Percentiles rank a stretch among this genome's conserved stretches.
Evolutionary conservation across 2,888 invertebrate species (phyloP).

Genomic region (Tetanocera ferruginea): DNA sequence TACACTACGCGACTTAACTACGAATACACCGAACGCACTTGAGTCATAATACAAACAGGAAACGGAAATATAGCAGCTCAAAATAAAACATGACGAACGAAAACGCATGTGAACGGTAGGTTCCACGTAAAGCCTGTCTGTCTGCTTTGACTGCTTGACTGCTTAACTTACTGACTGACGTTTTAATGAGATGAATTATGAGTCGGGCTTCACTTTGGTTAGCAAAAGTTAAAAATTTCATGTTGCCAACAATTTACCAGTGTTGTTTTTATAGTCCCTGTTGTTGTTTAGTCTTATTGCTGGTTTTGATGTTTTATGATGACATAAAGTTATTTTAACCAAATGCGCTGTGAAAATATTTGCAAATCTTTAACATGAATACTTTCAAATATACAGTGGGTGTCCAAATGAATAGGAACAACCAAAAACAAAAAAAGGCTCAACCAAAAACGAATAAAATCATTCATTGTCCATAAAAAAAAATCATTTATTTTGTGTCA

Average conservation of each 20-base stretch:
- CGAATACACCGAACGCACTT: not conserved
- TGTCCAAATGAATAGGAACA: no score
- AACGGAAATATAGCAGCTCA: not conserved
- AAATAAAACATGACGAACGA: not conserved
- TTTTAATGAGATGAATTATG: conserved; percentile 45
- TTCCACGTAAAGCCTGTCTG: not conserved
- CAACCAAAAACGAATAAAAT: no score
- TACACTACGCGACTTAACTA: not conserved
- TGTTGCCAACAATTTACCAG: conserved; percentile 19
- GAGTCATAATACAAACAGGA: not conserved
- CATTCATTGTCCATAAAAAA: no score
- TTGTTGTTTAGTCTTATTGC: not conserved
- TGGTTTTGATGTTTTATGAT: not conserved
- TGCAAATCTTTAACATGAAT: not conserved
- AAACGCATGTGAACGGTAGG: not conserved
- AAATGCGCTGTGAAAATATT: not conserved
- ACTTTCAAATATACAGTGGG: no score
- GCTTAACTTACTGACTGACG: conserved; percentile 19
- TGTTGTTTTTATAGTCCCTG: not conserved
- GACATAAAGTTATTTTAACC: conserved; percentile 14
- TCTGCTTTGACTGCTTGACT: not conserved
- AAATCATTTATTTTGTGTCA: no score
- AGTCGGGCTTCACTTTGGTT: not conserved
- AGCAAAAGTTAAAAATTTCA: conserved; percentile 10
- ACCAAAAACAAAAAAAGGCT: no score